Evolutionary conservation across 1,140 invertebrate genomes (phyloP), one percentile per base, ranked within the genome.

Genomic region (Drosophila pseudoananassae): DNA sequence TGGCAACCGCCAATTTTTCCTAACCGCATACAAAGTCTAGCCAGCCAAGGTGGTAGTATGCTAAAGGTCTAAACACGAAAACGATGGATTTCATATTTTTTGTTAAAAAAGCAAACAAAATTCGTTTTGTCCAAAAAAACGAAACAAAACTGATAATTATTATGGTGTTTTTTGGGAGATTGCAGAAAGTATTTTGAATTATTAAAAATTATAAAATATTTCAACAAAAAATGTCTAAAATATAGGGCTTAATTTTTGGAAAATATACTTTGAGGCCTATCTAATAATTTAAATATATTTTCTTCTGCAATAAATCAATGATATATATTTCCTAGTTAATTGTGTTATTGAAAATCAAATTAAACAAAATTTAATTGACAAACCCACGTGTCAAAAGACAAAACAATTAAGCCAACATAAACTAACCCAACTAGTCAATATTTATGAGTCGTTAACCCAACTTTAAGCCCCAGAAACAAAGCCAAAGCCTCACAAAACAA

Each of bases 131-230:
- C 33, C 43, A 20, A n/a, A 25, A 38, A 64, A 25, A 40, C 17
- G 2, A 66, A 64, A 66, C 63, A 66, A 66, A 66, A 49, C 33
- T 64, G 63, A 43, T 64, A 63, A 64, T 64, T 64, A 64, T 27
- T 50, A 36, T 47, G 7, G 40, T 49, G 17, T 15, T 9, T 6
- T 15, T 29, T 40, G 29, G 23, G 12, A 40, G 15, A 17, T 27
- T 9, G 2, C 27, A 14, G 38, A 40, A 40, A 0, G 2, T 40
- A 2, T n/a, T 40, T 1, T 5, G 2, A 15, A 2, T n/a, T 40
- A 27, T 3, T 14, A 14, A 43, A 14, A 0, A 43, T 43, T 14
- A 43, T 14, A 6, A 43, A 14, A 43, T 6, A n/a, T 36, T 10
- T 14, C 4, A 7, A 5, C 38, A 15, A 40, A 40, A 14, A 14